phyloP scores from a whole-genome alignment of 2,888 invertebrate species.

The Heliconius hortense region DNA sequence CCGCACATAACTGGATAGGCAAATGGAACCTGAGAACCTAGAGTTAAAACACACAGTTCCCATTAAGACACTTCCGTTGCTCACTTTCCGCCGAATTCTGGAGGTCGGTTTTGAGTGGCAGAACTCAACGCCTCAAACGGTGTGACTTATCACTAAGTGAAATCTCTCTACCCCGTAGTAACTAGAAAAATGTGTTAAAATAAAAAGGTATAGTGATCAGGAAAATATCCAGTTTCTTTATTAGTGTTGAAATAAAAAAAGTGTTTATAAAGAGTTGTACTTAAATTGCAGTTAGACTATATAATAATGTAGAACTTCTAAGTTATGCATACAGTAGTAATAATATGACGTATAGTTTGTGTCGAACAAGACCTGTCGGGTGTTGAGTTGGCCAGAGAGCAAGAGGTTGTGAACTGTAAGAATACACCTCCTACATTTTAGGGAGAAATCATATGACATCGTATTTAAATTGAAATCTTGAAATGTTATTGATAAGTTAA shows the following conservation, averaged over 20 bases:
- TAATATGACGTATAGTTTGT: slow-evolving; percentile 59
- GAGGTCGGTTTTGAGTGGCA: too few relatives aligned
- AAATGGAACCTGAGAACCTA: too few relatives aligned
- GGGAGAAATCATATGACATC: slow-evolving; percentile 29
- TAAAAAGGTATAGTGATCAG: not conserved
- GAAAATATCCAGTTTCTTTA: not conserved
- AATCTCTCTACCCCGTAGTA: not conserved
- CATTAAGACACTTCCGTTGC: too few relatives aligned
- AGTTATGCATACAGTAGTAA: slow-evolving; percentile 50
- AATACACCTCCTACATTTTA: slow-evolving; percentile 44
- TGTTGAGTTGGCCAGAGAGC: slow-evolving; percentile 64
- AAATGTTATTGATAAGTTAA: not conserved
- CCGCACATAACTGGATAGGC: too few relatives aligned
- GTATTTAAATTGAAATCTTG: not conserved
- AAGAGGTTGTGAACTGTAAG: slow-evolving; percentile 66
- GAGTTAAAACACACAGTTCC: too few relatives aligned
- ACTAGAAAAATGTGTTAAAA: not conserved
- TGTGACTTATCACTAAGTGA: not conserved
- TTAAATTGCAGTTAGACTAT: slow-evolving; percentile 36
- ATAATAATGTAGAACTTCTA: slow-evolving; percentile 24
- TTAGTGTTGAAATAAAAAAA: not conserved
- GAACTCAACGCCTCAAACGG: too few relatives aligned
- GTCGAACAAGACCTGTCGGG: slow-evolving; percentile 62
- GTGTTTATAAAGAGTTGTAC: slow-evolving; percentile 11
- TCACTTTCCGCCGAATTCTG: too few relatives aligned